phyloP scores from a whole-genome alignment of 1,140 invertebrate species.

The Rhynchophorus ferrugineus region DNA sequence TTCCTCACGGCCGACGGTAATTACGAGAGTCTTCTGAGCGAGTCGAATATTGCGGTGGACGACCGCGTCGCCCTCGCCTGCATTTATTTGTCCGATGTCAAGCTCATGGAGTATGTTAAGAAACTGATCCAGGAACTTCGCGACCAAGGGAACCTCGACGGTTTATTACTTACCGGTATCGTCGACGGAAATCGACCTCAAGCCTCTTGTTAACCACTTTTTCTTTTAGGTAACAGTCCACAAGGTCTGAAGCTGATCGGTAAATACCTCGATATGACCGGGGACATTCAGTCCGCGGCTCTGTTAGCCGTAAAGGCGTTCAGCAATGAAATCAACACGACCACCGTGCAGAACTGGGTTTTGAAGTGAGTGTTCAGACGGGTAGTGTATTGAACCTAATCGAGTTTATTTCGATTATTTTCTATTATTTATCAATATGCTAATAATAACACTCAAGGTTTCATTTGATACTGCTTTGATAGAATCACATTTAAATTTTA shows the following conservation, averaged over 20 bases:
- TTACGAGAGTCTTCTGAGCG: slow-evolving; percentile 73
- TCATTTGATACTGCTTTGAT: too few relatives aligned
- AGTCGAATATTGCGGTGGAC: slow-evolving; percentile 71
- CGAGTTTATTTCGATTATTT: too few relatives aligned
- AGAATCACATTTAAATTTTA: too few relatives aligned
- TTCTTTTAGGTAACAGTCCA: slow-evolving; percentile 51
- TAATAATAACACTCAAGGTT: too few relatives aligned
- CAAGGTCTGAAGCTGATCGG: slow-evolving; percentile 78
- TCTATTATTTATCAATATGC: too few relatives aligned
- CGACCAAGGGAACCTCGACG: slow-evolving; percentile 73
- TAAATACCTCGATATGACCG: slow-evolving; percentile 80
- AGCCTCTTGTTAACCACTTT: background rate
- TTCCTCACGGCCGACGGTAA: slow-evolving; percentile 78
- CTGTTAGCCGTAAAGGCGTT: slow-evolving; percentile 70
- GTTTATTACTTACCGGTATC: slow-evolving; percentile 75
- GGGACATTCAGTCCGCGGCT: slow-evolving; percentile 87
- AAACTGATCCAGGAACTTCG: slow-evolving; percentile 61
- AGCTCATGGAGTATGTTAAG: slow-evolving; percentile 72
- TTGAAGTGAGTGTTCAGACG: slow-evolving; percentile 26
- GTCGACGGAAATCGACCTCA: background rate
- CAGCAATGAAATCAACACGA: slow-evolving; percentile 49
- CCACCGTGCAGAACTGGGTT: slow-evolving; percentile 33
- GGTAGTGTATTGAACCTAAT: too few relatives aligned
- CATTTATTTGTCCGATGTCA: slow-evolving; percentile 75
- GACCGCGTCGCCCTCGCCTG: slow-evolving; percentile 93